phyloP scores from a whole-genome alignment of 2,888 invertebrate species.

The Strigamia transsilvanica region DNA sequence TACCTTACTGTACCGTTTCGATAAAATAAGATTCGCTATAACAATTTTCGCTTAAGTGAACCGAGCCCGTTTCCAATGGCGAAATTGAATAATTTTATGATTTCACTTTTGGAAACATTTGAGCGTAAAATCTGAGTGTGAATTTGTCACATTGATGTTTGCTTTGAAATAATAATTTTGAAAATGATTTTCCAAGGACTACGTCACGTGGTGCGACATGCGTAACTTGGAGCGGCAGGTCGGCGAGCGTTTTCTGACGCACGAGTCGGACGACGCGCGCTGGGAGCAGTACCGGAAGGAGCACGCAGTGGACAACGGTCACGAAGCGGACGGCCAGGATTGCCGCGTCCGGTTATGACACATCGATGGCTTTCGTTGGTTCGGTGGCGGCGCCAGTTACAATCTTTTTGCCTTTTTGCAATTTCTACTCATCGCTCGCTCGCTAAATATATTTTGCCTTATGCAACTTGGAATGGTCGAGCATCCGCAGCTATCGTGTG shows the following conservation, averaged over 20 bases:
- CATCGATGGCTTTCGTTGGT: background rate
- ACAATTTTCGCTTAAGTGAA: no score
- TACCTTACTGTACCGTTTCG: no score
- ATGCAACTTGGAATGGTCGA: background rate
- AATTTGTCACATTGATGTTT: no score
- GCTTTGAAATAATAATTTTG: background rate
- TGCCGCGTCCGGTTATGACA: constrained; percentile 52
- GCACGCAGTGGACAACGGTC: constrained; percentile 57
- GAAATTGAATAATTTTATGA: no score
- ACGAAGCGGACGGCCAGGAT: background rate
- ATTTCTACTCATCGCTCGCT: constrained; percentile 13
- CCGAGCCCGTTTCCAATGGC: no score
- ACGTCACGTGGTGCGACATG: constrained; percentile 94
- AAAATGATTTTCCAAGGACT: constrained; percentile 71
- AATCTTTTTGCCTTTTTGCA: constrained; percentile 24
- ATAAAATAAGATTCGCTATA: no score
- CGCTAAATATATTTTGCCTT: background rate
- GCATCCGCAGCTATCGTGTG: background rate
- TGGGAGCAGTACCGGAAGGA: constrained; percentile 75
- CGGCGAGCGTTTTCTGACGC: constrained; percentile 84
- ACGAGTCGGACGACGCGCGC: constrained; percentile 90
- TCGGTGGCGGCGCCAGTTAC: background rate
- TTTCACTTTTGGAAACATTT: no score
- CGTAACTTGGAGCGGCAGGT: constrained; percentile 83
- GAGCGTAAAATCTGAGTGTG: no score